These are phyloP conservation scores for Picathartes gymnocephalus DNA, from an alignment of 2,113 vertebrate species.

Conservation along the genomic window DNA sequence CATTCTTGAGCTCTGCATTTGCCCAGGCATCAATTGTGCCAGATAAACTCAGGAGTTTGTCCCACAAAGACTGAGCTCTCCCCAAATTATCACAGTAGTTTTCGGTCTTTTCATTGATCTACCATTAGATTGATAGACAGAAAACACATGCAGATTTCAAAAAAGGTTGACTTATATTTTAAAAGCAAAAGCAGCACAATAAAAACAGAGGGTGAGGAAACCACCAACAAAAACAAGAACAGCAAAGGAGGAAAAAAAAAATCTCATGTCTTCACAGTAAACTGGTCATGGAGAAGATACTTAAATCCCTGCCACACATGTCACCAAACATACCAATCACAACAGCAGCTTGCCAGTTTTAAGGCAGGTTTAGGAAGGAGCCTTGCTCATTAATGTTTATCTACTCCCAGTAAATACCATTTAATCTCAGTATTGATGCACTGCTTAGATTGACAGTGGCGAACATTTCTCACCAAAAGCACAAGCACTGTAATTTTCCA, in stretches of 20 bases:
- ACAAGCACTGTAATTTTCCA: neutral
- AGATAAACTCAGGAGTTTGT: slow-evolving; percentile 84
- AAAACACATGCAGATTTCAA: neutral
- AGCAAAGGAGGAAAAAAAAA: neutral
- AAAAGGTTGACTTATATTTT: neutral
- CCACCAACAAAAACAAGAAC: neutral
- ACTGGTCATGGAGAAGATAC: slow-evolving; percentile 17
- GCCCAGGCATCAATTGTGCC: slow-evolving; percentile 79
- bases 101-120: slow-evolving; percentile 95
- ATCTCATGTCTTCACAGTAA: neutral
- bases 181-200: neutral
- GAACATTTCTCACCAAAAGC: neutral
- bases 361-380: slow-evolving; percentile 65
- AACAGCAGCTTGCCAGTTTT: slow-evolving; percentile 42
- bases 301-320: slow-evolving; percentile 61
- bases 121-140: neutral
- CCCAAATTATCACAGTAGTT: slow-evolving; percentile 82
- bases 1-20: slow-evolving; percentile 65
- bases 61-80: slow-evolving; percentile 88
- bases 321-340: slow-evolving; percentile 55
- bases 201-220: neutral
- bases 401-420: slow-evolving; percentile 57
- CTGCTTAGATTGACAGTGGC: neutral
- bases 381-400: slow-evolving; percentile 51
- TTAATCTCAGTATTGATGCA: slow-evolving; percentile 54